These are phyloP conservation scores for Ophraella communa DNA, from an alignment of 2,888 invertebrate species.

Conservation along the genomic window DNA sequence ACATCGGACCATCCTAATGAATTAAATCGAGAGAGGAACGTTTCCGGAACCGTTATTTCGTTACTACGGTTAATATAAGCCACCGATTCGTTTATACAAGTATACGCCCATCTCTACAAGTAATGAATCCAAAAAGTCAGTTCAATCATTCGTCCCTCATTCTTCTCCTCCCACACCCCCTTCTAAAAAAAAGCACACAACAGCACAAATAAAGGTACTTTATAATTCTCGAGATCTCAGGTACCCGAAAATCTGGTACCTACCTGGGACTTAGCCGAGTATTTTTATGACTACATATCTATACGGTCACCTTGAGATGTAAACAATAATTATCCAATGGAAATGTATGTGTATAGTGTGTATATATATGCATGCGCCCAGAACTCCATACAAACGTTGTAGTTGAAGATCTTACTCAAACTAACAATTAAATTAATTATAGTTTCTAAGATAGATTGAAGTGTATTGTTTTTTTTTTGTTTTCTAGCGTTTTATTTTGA, in stretches of 20 bases:
- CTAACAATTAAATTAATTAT: background rate
- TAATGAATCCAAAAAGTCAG: constrained; percentile 32
- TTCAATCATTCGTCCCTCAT: constrained; percentile 29
- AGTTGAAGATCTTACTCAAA: background rate
- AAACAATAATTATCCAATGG: constrained; percentile 59
- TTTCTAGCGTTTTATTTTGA: too few relatives aligned
- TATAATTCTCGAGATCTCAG: constrained; percentile 49
- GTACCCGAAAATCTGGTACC: constrained; percentile 53
- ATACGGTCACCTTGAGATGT: constrained; percentile 58
- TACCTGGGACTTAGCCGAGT: constrained; percentile 55
- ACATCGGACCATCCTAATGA: background rate
- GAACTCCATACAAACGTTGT: constrained; percentile 11
- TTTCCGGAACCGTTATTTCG: background rate
- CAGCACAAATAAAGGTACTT: constrained; percentile 39
- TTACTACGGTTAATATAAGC: background rate
- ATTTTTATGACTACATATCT: constrained; percentile 55
- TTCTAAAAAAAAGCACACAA: too few relatives aligned
- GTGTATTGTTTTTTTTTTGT: background rate
- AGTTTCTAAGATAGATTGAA: too few relatives aligned
- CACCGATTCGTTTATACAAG: background rate
- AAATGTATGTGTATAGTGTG: constrained; percentile 52
- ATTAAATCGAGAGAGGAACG: background rate
- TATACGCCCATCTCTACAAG: constrained; percentile 21
- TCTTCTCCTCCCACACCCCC: background rate
- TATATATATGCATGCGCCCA: constrained; percentile 20